Conservation (phyloP, 1,140 invertebrate species). For the Drosophila malerkotliana region DNA sequence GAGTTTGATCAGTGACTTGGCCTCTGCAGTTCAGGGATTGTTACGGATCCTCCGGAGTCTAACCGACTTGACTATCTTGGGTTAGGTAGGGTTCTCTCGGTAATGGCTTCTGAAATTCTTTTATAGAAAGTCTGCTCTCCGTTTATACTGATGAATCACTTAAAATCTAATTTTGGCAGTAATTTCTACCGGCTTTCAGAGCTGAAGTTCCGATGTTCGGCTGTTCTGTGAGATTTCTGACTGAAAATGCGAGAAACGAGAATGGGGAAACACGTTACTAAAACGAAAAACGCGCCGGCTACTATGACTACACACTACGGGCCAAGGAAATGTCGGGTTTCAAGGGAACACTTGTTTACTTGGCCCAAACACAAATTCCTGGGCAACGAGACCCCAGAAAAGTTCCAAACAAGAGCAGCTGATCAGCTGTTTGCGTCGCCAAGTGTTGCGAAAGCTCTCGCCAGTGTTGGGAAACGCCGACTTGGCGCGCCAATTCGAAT, state of each 20-base stretch:
- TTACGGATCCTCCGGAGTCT: too few relatives aligned
- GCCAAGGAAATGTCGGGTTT: slow-evolving; percentile 3
- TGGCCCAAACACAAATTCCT: slow-evolving; percentile 12
- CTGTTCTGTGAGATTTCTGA: slow-evolving; percentile 13
- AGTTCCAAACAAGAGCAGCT: not conserved
- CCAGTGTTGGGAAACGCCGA: slow-evolving; percentile 18
- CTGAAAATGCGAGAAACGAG: slow-evolving; percentile 36
- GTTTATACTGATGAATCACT: too few relatives aligned
- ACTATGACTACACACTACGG: slow-evolving; percentile 28
- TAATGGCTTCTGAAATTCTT: too few relatives aligned
- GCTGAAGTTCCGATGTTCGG: not conserved
- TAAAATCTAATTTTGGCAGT: not conserved
- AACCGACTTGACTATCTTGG: too few relatives aligned
- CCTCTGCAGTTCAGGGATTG: too few relatives aligned
- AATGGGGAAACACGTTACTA: slow-evolving; percentile 35
- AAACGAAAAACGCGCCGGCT: slow-evolving; percentile 30
- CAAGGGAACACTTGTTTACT: slow-evolving; percentile 25
- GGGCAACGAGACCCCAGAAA: slow-evolving; percentile 25
- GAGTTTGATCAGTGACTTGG: not conserved
- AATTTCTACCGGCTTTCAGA: slow-evolving; percentile 12
- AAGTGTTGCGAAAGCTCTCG: slow-evolving; percentile 20
- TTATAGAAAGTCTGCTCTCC: too few relatives aligned
- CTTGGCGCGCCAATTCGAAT: slow-evolving; percentile 20
- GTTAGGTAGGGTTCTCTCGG: too few relatives aligned
- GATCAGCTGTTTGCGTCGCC: slow-evolving; percentile 22